Evolutionary conservation across 2,888 invertebrate species (phyloP).

Genomic region (Hypomecis atomaria): DNA sequence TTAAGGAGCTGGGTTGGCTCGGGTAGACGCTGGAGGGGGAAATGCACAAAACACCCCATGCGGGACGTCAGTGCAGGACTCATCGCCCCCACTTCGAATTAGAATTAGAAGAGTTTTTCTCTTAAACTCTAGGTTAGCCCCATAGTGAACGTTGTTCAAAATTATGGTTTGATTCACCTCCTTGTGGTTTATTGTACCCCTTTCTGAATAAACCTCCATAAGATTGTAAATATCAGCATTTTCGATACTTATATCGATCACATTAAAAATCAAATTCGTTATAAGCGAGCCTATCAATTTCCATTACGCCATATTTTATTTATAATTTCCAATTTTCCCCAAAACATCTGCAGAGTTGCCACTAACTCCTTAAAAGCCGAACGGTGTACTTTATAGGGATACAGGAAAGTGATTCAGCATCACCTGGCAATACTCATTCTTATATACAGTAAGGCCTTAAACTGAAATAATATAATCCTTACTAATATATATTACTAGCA

Average conservation of each 20-base stretch:
- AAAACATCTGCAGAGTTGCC: constrained; percentile 20
- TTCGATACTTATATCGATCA: neutral
- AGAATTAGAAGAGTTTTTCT: no score
- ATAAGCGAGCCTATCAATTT: constrained; percentile 16
- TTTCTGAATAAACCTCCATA: neutral
- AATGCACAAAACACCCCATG: no score
- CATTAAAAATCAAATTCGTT: constrained; percentile 10
- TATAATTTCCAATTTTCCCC: constrained; percentile 20
- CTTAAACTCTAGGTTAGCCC: no score
- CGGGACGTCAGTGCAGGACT: no score
- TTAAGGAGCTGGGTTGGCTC: no score
- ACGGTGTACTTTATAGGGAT: constrained; percentile 47
- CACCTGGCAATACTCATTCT: constrained; percentile 35
- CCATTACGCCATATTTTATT: constrained; percentile 13
- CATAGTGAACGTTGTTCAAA: no score
- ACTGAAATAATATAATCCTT: no score
- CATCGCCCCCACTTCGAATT: no score
- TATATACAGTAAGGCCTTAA: constrained; percentile 18
- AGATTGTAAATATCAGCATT: neutral
- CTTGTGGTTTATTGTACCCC: neutral
- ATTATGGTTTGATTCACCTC: no score
- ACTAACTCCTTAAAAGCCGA: constrained; percentile 50
- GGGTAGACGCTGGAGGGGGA: no score
- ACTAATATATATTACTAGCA: no score
- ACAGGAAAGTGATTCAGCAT: constrained; percentile 46